Evolutionary conservation across 2,113 vertebrate species (phyloP).

Genomic region (Gymnocephalus cernua): DNA sequence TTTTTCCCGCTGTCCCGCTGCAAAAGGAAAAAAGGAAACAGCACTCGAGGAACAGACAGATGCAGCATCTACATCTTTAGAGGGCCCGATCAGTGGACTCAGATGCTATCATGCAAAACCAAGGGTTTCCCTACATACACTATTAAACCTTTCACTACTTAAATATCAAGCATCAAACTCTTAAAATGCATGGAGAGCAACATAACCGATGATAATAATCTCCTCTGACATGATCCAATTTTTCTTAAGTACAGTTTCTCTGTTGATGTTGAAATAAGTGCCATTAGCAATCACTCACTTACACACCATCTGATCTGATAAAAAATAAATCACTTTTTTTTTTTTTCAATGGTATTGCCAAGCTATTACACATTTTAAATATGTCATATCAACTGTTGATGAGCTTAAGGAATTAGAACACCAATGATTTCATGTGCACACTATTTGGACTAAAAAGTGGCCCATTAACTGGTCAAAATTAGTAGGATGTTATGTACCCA

Average conservation of each 20-base stretch:
- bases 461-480: neutral
- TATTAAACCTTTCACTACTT: neutral
- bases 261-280: neutral
- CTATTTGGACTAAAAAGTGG: neutral
- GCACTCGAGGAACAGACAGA: neutral
- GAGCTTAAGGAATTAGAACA: no score
- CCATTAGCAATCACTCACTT: neutral
- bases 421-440: neutral
- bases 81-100: slow-evolving; percentile 3
- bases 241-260: neutral
- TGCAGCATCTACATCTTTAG: neutral
- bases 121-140: neutral
- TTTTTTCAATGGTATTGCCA: neutral
- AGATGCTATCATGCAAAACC: neutral
- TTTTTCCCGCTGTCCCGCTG: no score
- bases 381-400: no score
- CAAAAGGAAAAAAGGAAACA: neutral
- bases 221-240: neutral
- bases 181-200: neutral
- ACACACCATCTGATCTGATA: neutral
- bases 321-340: neutral
- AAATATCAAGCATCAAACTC: neutral
- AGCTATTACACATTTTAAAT: neutral
- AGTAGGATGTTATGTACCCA: neutral
- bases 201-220: neutral